Base-by-base conservation (phyloP, 2,888 invertebrate species). In the Rotaria magnacalcarata region DNA sequence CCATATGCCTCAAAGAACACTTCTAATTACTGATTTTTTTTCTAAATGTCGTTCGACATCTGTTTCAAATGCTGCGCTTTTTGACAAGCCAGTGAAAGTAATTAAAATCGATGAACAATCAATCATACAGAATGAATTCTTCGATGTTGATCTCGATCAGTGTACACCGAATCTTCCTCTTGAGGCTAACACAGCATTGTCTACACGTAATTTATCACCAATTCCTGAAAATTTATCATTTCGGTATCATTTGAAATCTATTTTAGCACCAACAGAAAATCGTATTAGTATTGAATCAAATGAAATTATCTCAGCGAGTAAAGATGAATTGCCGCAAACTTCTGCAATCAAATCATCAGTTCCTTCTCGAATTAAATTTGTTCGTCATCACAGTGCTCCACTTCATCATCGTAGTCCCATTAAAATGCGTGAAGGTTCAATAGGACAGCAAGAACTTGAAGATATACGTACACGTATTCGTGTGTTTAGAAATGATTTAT, bases 11-110 rank as follows among this genome's bases (percentile, higher is more conserved):
- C 67, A 67, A 16, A 27, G 7, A 67, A 67, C 34, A 19, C 67
- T 67, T 67, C 34, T 67, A 67, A 67, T 67, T 34, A 67, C 67
- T 2, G 67, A 67, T 67, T 67, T 67, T 5, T 67, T 67, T 10
- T 34, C 67, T 16, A 67, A 67, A 67, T 34, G 67, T 34, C 67
- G 52, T 74, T 85, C 27, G 21, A 86, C 56, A 85, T 86, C 67
- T 87, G 85, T 50, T 87, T 88, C 85, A 84, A 87, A 19, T 87
- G 87, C 84, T 80, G 86, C 50, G 85, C 87, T 24, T 87, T 85
- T 74, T 86, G 43, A 85, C 10, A 50, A 84, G 7, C 67, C 67
- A 16, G 34, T 34, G 34, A 67, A 67, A 67, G 34, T 67, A 34
- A 67, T 67, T 19, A 67, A 67, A 67, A 34, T 34, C 5, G 67